phyloP scores from a whole-genome alignment of 2,888 invertebrate genomes.

The Synanthedon formicaeformis region DNA sequence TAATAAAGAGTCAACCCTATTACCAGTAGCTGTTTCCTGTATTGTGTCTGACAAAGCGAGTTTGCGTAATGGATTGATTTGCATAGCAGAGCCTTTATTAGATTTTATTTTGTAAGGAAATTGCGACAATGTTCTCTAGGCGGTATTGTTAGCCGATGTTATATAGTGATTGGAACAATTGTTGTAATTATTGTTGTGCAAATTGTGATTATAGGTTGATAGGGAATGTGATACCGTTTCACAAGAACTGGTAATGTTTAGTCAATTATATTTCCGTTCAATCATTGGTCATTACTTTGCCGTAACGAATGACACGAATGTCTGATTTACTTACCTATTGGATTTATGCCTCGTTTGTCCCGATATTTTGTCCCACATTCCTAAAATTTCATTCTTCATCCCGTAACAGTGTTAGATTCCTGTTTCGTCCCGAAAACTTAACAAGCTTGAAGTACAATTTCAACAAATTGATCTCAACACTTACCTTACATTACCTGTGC shows the following conservation, averaged over 20 bases:
- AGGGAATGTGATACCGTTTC: not conserved
- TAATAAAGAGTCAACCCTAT: not conserved
- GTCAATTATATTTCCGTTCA: no score
- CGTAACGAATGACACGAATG: no score
- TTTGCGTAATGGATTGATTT: constrained; percentile 45
- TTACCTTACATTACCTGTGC: no score
- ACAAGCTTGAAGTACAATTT: no score
- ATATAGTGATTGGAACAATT: constrained; percentile 9
- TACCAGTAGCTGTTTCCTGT: constrained; percentile 18
- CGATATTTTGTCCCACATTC: no score
- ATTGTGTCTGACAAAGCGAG: constrained; percentile 32
- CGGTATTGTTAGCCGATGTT: constrained; percentile 15
- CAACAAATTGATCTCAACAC: no score
- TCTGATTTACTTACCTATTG: no score
- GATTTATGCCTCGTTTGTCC: no score
- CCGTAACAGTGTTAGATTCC: no score
- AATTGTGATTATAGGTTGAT: constrained; percentile 12
- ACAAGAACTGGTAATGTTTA: not conserved
- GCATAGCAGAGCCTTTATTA: constrained; percentile 42
- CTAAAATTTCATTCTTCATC: no score
- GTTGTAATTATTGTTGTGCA: constrained; percentile 11
- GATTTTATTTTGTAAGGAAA: constrained; percentile 14
- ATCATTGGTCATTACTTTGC: no score
- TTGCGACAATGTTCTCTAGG: constrained; percentile 25
- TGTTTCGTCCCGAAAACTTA: no score